Evolutionary conservation across 2,797 vertebrate species (phyloP), one percentile per base, ranked within the genome.

Genomic region (Amblyraja radiata): DNA sequence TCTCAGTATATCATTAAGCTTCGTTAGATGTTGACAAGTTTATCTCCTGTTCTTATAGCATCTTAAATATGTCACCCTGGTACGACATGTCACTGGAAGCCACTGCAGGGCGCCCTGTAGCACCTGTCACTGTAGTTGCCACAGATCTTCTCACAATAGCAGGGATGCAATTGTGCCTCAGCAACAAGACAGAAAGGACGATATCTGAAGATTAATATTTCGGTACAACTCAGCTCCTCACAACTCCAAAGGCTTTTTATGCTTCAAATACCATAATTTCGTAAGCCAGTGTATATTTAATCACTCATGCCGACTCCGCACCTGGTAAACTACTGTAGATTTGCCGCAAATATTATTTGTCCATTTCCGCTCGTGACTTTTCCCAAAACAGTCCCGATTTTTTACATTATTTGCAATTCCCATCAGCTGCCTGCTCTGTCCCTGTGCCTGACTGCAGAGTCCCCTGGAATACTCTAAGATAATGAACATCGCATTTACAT

Each of bases 401-500:
- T 46, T 46, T 23, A 71, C 23, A 76, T 54, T 76, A 92, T 92
- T 92, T 92, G 90, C 90, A 92, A 92, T 92, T 92, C 90, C 28
- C 54, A 92, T 91, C 71, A 91, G 36, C 71, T 23, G 36, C 74
- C 39, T n/a, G 39, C 28, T 23, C 90, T 25, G 88, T 73, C 88
- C 54, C 74, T 92, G 74, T 92, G 76, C 90, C 71, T 58, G 90
- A 92, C 90, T 92, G 68, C 25, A 91, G 73, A 73, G 74, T 92
- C 71, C 90, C 54, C 71, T 5, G 6, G 71, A 92, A 92, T 54
- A 92, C 76, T 36, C 90, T n/a, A 54, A 76, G 74, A 58, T 92
- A 73, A 92, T 92, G 90, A 92, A 92, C 71, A 92, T 58, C 39
- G 28, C 90, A 92, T 74, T 92, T 92, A 54, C 71, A 92, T 92